Evolutionary conservation across 2,797 vertebrate species (phyloP).

Genomic region (Prunella strophiata): DNA sequence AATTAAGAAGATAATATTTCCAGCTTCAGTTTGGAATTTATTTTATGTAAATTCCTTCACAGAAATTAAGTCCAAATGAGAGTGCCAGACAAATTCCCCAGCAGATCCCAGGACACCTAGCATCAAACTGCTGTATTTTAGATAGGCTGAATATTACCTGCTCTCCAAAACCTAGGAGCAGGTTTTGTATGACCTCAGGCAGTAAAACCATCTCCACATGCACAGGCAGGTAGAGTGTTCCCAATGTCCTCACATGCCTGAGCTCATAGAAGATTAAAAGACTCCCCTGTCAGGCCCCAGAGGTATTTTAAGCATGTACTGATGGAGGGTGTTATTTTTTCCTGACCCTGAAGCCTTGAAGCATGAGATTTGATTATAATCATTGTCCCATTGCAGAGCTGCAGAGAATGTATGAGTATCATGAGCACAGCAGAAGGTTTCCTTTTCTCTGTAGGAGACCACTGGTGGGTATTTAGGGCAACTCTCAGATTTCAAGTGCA

Average conservation of each 20-base stretch:
- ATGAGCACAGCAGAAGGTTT: background rate
- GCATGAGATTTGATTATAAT: conserved; percentile 40
- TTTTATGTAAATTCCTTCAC: background rate
- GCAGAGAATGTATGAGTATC: background rate
- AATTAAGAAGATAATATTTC: background rate
- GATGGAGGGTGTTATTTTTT: background rate
- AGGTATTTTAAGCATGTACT: background rate
- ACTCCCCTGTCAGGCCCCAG: background rate
- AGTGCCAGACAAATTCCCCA: background rate
- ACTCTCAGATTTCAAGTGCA: background rate
- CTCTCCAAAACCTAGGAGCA: background rate
- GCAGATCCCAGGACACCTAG: background rate
- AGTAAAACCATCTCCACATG: background rate
- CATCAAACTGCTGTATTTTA: background rate
- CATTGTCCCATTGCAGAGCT: background rate
- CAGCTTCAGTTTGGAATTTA: background rate
- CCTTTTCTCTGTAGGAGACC: background rate
- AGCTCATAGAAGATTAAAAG: background rate
- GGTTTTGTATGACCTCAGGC: background rate
- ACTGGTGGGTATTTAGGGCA: rapidly evolving
- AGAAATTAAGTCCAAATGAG: background rate
- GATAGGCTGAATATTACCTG: rapidly evolving
- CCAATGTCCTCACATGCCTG: background rate
- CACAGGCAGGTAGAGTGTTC: background rate
- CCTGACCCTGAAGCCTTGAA: conserved; percentile 21